Evolutionary conservation across 2,113 vertebrate genomes (phyloP).

Genomic region (Corvus moneduloides): DNA sequence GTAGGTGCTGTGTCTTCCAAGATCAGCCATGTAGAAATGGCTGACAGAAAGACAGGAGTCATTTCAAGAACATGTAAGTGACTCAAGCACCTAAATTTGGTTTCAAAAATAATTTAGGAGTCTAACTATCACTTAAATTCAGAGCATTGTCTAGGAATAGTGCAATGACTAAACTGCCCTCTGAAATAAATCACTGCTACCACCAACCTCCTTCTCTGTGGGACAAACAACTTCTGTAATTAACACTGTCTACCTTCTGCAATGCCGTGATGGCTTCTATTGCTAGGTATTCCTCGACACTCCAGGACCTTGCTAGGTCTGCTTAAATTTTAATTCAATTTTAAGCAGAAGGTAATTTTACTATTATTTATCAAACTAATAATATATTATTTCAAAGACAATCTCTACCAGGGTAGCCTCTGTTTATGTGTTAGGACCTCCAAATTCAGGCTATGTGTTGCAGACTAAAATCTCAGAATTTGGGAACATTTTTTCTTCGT

Average conservation of each 20-base stretch:
- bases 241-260: background rate
- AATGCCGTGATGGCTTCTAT: background rate
- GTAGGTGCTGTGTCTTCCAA: background rate
- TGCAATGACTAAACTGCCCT: conserved; percentile 14
- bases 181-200: conserved; percentile 29
- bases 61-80: background rate
- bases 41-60: conserved; percentile 18
- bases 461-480: background rate
- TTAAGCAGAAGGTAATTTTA: background rate
- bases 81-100: conserved; percentile 32
- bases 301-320: background rate
- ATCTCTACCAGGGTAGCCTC: background rate
- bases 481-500: background rate
- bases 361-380: background rate
- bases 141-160: conserved; percentile 24
- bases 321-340: conserved; percentile 9
- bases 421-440: background rate
- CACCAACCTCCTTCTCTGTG: background rate
- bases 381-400: background rate
- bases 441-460: background rate
- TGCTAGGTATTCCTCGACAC: background rate
- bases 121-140: conserved; percentile 10
- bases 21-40: background rate
- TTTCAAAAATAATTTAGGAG: background rate
- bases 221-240: background rate